phyloP scores from a whole-genome alignment of 2,797 vertebrate species.

The Notolabrus celidotus region DNA sequence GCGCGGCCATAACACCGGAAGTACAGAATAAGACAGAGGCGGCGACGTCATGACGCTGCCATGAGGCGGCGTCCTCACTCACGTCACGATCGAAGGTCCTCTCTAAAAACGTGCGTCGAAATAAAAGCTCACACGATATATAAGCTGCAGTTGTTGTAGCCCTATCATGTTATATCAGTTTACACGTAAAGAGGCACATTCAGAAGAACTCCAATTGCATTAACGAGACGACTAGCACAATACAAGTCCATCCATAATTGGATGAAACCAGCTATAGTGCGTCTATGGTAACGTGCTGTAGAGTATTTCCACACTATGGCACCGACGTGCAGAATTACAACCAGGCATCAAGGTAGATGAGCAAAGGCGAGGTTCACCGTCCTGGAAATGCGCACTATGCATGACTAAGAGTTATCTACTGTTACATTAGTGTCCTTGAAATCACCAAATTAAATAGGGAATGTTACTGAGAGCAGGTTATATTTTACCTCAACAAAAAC shows the following conservation, averaged over 20 bases:
- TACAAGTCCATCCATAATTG: background rate
- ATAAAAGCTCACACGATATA: background rate
- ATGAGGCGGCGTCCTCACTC: slow-evolving; percentile 52
- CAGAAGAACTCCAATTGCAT: background rate
- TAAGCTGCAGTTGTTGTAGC: background rate
- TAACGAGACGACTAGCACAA: background rate
- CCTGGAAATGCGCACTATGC: background rate
- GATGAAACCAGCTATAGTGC: background rate
- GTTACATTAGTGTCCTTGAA: background rate
- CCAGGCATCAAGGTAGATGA: slow-evolving; percentile 1
- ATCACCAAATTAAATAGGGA: background rate
- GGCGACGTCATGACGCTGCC: slow-evolving; percentile 43
- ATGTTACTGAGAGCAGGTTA: background rate
- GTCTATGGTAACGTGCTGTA: background rate
- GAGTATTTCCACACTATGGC: background rate
- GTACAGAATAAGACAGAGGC: background rate
- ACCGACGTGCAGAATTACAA: slow-evolving; percentile 13
- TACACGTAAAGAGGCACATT: background rate
- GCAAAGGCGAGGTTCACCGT: slow-evolving; percentile 1
- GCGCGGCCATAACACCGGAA: slow-evolving; percentile 85
- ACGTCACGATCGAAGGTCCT: slow-evolving; percentile 31
- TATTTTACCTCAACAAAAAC: background rate
- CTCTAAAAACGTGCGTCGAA: slow-evolving; percentile 31
- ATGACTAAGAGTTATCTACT: too few relatives aligned
- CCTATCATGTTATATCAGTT: background rate